phyloP scores from a whole-genome alignment of 1,140 invertebrate genomes.

The Hylaeus volcanicus region DNA sequence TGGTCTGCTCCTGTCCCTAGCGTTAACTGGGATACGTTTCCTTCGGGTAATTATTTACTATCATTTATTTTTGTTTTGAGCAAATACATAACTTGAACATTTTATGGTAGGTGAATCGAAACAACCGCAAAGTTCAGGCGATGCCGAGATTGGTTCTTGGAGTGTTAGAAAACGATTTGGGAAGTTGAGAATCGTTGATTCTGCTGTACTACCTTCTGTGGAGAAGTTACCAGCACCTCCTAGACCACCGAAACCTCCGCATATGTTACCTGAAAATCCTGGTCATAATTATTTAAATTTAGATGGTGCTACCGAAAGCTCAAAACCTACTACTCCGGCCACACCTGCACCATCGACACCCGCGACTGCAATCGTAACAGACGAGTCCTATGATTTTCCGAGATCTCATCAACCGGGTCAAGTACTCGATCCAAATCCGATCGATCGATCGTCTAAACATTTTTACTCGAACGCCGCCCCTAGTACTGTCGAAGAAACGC shows the following conservation, averaged over 20 bases:
- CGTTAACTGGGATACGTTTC: constrained; percentile 83
- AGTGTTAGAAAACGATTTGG: constrained; percentile 83
- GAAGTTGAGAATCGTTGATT: constrained; percentile 79
- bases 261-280: constrained; percentile 78
- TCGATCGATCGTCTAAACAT: constrained; percentile 79
- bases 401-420: constrained; percentile 83
- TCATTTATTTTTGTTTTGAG: not conserved
- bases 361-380: constrained; percentile 71
- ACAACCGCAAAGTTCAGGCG: constrained; percentile 81
- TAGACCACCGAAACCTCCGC: constrained; percentile 88
- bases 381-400: constrained; percentile 88
- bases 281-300: constrained; percentile 83
- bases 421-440: constrained; percentile 64
- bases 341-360: constrained; percentile 74
- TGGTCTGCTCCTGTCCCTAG: constrained; percentile 73
- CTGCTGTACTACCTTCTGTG: constrained; percentile 54
- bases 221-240: constrained; percentile 83
- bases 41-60: constrained; percentile 59
- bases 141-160: constrained; percentile 82
- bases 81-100: constrained; percentile 7
- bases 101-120: constrained; percentile 67
- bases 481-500: constrained; percentile 80
- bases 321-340: constrained; percentile 75
- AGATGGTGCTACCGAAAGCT: constrained; percentile 76
- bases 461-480: constrained; percentile 88